These are phyloP conservation scores for Pseudomyrmex cubaensis DNA, from an alignment of 1,140 invertebrate genomes.

Conservation along the genomic window DNA sequence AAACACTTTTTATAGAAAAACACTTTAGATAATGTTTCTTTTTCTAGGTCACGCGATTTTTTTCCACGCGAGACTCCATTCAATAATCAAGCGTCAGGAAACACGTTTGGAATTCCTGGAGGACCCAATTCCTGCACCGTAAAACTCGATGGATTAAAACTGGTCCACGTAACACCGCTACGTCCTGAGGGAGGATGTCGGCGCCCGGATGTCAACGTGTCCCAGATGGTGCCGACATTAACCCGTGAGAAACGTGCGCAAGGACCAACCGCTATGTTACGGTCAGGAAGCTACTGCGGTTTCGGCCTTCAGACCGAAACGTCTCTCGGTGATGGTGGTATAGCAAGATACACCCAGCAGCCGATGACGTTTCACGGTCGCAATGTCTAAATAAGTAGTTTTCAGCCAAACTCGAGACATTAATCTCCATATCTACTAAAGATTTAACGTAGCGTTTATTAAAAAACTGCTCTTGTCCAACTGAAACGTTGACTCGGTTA, in stretches of 20 bases:
- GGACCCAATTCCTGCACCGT: constrained; percentile 6
- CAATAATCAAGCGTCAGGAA: constrained; percentile 21
- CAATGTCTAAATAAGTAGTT: constrained; percentile 2
- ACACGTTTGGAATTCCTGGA: constrained; percentile 6
- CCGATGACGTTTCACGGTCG: constrained; percentile 53
- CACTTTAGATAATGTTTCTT: not conserved
- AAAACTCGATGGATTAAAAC: constrained; percentile 64
- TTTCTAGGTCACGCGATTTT: constrained; percentile 13
- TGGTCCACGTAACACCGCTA: constrained; percentile 31
- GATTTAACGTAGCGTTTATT: not conserved
- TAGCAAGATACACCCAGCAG: constrained; percentile 24
- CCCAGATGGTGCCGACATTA: constrained; percentile 72
- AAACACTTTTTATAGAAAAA: not conserved
- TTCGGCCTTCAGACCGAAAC: constrained; percentile 58
- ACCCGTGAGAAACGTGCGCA: constrained; percentile 59
- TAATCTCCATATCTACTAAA: not conserved
- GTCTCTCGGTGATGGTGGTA: constrained; percentile 41
- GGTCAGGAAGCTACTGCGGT: constrained; percentile 68
- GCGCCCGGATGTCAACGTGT: constrained; percentile 66
- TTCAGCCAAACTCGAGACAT: not conserved
- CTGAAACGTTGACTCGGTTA: not conserved
- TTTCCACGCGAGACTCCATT: constrained; percentile 18
- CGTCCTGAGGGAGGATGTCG: constrained; percentile 50
- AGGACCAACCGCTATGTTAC: constrained; percentile 61
- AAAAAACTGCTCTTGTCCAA: not conserved